These are phyloP conservation scores for Bemisia tabaci DNA, from an alignment of 1,140 invertebrate genomes.

Conservation along the genomic window DNA sequence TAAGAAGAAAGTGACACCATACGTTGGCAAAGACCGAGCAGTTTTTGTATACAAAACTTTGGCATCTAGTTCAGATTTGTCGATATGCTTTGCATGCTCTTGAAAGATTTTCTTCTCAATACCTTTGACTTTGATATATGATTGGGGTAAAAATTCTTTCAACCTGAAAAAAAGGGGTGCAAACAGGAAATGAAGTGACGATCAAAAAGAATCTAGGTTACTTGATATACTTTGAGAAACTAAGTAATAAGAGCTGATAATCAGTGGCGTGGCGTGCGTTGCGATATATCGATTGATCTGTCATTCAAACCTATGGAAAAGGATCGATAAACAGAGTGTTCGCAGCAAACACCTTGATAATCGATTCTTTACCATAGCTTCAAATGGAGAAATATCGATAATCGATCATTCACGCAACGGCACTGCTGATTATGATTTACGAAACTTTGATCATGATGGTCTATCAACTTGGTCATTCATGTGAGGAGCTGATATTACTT, in stretches of 20 bases:
- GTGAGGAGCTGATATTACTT: neutral
- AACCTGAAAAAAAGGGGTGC: constrained; percentile 40
- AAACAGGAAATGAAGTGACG: constrained; percentile 18
- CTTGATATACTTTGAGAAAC: neutral
- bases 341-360: too few relatives aligned
- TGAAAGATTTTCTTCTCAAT: constrained; percentile 93
- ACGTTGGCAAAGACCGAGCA: constrained; percentile 84
- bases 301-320: too few relatives aligned
- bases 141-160: constrained; percentile 91
- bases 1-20: constrained; percentile 96
- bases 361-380: too few relatives aligned
- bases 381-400: too few relatives aligned
- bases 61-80: constrained; percentile 75
- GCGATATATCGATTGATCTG: too few relatives aligned
- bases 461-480: too few relatives aligned
- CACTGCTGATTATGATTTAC: too few relatives aligned
- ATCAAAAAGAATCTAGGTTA: constrained; percentile 5
- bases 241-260: too few relatives aligned
- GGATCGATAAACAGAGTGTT: too few relatives aligned
- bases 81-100: constrained; percentile 69
- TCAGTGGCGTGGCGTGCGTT: too few relatives aligned
- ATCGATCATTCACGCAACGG: too few relatives aligned
- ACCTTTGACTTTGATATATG: constrained; percentile 84
- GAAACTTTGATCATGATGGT: too few relatives aligned
- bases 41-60: constrained; percentile 93